phyloP scores from a whole-genome alignment of 2,113 vertebrate species.

The Halichoerus grypus region DNA sequence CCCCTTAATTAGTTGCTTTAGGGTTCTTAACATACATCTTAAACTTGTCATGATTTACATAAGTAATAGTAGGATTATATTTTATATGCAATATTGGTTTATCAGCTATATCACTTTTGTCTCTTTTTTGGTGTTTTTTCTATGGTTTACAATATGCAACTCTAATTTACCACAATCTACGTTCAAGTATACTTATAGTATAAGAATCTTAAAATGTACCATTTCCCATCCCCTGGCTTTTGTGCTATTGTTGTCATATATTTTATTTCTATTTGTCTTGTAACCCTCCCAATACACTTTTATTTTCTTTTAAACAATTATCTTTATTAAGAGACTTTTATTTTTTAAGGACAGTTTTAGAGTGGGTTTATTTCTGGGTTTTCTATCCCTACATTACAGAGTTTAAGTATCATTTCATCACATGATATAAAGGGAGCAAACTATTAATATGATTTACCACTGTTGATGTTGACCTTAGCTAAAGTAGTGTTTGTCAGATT shows the following conservation, averaged over 20 bases:
- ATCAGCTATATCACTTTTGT: not conserved
- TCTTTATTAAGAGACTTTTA: not conserved
- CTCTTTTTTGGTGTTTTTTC: not conserved
- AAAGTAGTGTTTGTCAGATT: conserved; percentile 10
- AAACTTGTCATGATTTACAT: not conserved
- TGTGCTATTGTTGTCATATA: not conserved
- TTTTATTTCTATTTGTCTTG: not conserved
- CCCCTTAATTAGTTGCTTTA: not conserved
- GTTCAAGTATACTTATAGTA: not conserved
- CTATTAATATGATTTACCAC: not conserved
- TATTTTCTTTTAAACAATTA: not conserved
- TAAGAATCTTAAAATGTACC: not conserved
- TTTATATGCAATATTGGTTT: not conserved
- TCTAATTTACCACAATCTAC: not conserved
- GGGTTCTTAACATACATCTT: not conserved
- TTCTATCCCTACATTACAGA: not conserved
- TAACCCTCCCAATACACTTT: not conserved
- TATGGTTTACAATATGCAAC: not conserved
- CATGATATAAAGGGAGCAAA: not conserved
- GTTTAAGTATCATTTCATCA: not conserved
- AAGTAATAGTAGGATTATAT: not conserved
- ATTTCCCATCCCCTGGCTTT: not conserved
- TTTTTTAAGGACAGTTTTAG: not conserved
- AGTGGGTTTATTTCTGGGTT: not conserved
- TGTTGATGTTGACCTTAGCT: not conserved